phyloP scores from a whole-genome alignment of 2,797 vertebrate species.

The Platalea minor region DNA sequence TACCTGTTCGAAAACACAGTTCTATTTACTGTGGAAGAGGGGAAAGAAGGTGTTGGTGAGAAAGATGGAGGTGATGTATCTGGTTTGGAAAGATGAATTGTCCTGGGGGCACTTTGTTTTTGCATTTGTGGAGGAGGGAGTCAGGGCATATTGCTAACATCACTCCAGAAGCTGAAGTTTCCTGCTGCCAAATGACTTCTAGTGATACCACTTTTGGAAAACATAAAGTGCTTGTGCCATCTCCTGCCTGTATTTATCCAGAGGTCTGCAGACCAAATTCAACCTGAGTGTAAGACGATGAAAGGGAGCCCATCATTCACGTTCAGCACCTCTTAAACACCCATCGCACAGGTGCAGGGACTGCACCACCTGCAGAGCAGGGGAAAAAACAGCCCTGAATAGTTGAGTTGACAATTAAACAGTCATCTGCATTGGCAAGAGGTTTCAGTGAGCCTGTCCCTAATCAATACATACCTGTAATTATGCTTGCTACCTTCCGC shows the following conservation, averaged over 20 bases:
- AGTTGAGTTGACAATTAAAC: background rate
- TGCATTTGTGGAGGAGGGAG: background rate
- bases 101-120: background rate
- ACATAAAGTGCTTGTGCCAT: fast-evolving
- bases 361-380: background rate
- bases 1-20: fast-evolving
- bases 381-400: background rate
- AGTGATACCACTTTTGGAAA: background rate
- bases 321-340: background rate
- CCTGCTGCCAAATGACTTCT: background rate
- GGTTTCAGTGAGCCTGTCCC: background rate
- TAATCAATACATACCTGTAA: background rate
- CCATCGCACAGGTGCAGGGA: background rate
- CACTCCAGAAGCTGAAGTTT: fast-evolving
- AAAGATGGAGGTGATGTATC: background rate
- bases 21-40: background rate
- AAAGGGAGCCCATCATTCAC: background rate
- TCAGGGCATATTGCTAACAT: background rate
- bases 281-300: background rate
- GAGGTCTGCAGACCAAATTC: background rate
- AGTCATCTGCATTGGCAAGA: background rate
- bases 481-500: background rate
- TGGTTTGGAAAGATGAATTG: too few species aligned
- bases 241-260: background rate
- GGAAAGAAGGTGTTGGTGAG: background rate